Base-by-base conservation (phyloP, 2,113 vertebrate genomes). In the Pygathrix nemaeus region DNA sequence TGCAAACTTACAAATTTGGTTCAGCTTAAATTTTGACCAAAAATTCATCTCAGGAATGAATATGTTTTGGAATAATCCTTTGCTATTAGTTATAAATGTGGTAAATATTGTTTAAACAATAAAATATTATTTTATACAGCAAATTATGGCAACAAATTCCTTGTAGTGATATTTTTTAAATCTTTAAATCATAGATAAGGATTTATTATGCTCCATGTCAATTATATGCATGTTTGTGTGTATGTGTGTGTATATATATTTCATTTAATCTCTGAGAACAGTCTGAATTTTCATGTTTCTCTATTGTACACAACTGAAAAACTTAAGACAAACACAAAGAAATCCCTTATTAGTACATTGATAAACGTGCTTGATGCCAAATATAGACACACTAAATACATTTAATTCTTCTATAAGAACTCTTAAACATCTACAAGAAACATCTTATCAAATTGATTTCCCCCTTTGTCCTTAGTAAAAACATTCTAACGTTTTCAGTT, bases 1-100 rank as follows among this genome's bases (percentile, higher is more conserved):
- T 57, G 43, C 59, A 90, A 80, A 93, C 16, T 76, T 83, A 93
- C 12, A 97, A 88, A 83, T 96, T 95, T 96, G 25, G 75, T 78
- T 93, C 30, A 40, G 35, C 80, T 97, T 81, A 90, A 90, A n/a
- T 94, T 78, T 88, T 80, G 8, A 45, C 25, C 72, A 83, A 97
- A 92, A 18, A 94, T 30, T 95, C 52, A 94, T 83, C n/a, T 93
- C 23, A 94, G 72, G 27, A 72, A 70, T 64, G 27, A 72, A 64
- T 64, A 55, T 68, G 81, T 88, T 57, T 50, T 61, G 4, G 38
- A 78, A 64, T 61, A 68, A 75, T 76, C 82, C 6, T 68, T 88
- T 87, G 45, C 38, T 81, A 66, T 85, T 95, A 90, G 57, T 88
- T 95, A 30, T 86, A 92, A 70, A 7, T 83, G 50, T 75, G 32